Base-by-base conservation (phyloP, 2,113 vertebrate genomes). In the Chaetorhynchus papuensis region DNA sequence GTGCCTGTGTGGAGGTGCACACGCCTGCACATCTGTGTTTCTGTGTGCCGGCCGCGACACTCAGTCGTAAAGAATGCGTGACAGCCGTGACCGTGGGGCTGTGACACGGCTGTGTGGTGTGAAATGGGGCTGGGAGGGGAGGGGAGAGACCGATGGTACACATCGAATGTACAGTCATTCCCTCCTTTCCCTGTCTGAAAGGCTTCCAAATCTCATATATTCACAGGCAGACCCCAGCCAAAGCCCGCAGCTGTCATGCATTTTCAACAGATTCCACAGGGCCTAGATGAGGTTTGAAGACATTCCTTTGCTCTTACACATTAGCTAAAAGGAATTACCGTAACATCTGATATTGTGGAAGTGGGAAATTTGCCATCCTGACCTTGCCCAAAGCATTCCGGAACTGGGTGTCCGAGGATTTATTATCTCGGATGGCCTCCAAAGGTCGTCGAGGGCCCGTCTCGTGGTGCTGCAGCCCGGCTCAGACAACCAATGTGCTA, bases 301-400 rank as follows among this genome's bases (percentile, higher is more conserved):
- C 98, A 99, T 99, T 99, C 99, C 98, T 99, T 98, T 97, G 97
- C 98, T 98, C 98, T 99, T 99, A 99, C 99, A 98, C 98, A 99
- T 98, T 94, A 98, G 98, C 98, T 98, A 98, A 98, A 98, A 99
- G 98, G 98, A 99, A 99, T 99, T 98, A 99, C 99, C 98, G 97
- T 98, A 99, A 99, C 99, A 99, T 99, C 98, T 99, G 99, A 99
- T 99, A 99, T 98, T 98, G 98, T 99, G 99, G 99, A 99, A 99
- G 98, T 98, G 98, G 99, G 98, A 98, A 98, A 97, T 98, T 98
- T 98, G 98, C 99, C 98, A 99, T 98, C 97, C 96, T 98, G 98
- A 98, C 98, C 98, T 99, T 99, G 98, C 98, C 98, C 99, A 98
- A 95, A 99, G 98, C 98, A 97, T 98, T 99, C 98, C 98, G 98